A percentile compares a stretch with the other conserved stretches of the same genome.
phyloP scores from a whole-genome alignment of 2,888 invertebrate species.

The Crossocerus cetratus region DNA sequence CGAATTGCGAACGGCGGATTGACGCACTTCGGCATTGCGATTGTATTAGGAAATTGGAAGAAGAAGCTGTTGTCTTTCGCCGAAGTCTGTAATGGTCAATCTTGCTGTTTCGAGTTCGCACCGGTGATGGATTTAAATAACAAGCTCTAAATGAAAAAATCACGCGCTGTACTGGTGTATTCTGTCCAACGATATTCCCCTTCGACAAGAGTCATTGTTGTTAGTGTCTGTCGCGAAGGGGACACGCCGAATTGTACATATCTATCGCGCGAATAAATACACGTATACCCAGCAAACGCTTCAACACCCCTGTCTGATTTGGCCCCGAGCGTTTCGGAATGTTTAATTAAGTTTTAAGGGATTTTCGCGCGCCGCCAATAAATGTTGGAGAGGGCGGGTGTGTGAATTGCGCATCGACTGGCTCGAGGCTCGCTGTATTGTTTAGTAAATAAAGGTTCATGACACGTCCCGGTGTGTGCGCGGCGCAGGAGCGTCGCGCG shows the following conservation, averaged over 20 bases:
- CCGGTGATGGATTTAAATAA: not conserved
- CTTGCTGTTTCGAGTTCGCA: not conserved
- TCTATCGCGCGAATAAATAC: not conserved
- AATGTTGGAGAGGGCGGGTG: constrained; percentile 42
- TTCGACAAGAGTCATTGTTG: not conserved
- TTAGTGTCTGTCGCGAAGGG: not conserved
- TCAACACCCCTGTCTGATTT: too few species aligned
- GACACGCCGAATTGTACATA: not conserved
- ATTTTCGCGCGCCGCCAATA: too few species aligned
- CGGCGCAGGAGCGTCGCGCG: not conserved
- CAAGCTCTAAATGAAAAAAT: not conserved
- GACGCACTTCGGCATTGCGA: too few species aligned
- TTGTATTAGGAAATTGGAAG: too few species aligned
- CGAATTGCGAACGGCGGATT: too few species aligned
- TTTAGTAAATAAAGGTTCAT: constrained; percentile 46
- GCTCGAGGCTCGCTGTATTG: constrained; percentile 22
- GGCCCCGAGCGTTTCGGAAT: too few species aligned
- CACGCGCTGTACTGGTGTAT: not conserved
- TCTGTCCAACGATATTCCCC: not conserved
- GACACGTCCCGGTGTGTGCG: constrained; percentile 38
- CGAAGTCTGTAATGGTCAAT: too few species aligned
- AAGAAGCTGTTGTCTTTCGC: too few species aligned
- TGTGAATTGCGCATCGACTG: constrained; percentile 25
- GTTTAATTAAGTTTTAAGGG: too few species aligned
- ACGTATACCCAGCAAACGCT: not conserved